phyloP scores from a whole-genome alignment of 2,113 vertebrate genomes.

The Forbesichthys papilliferus region DNA sequence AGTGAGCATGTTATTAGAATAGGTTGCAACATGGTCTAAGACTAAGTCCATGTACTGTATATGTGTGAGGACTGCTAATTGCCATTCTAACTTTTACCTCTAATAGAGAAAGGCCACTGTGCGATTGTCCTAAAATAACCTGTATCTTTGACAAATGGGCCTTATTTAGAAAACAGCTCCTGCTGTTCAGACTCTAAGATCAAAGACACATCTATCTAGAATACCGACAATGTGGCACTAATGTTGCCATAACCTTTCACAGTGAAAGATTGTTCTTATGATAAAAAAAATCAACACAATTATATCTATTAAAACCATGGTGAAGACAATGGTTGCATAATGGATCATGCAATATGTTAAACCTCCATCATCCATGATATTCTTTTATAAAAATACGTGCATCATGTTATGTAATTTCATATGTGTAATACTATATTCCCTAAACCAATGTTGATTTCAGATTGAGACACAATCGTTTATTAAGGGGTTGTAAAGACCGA shows the following conservation, averaged over 20 bases:
- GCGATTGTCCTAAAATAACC: conserved; percentile 76
- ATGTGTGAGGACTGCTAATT: conserved; percentile 43
- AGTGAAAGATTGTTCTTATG: conserved; percentile 52
- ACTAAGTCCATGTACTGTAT: conserved; percentile 42
- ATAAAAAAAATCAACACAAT: conserved; percentile 57
- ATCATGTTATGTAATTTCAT: conserved; percentile 39
- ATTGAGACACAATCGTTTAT: conserved; percentile 54
- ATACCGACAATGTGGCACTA: conserved; percentile 53
- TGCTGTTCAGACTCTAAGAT: conserved; percentile 53
- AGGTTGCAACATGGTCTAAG: conserved; percentile 42
- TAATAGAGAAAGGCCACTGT: conserved; percentile 76
- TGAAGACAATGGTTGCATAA: conserved; percentile 64
- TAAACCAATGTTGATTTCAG: conserved; percentile 42
- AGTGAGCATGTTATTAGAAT: conserved; percentile 39
- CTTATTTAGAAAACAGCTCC: conserved; percentile 48
- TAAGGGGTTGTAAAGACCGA: not conserved
- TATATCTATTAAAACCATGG: conserved; percentile 59
- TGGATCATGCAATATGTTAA: conserved; percentile 70
- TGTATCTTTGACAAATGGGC: conserved; percentile 45
- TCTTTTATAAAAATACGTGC: conserved; percentile 75
- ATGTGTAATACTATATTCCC: conserved; percentile 36
- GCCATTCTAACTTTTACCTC: conserved; percentile 59
- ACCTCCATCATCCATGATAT: conserved; percentile 54
- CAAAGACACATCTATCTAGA: conserved; percentile 44
- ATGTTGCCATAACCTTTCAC: conserved; percentile 59